These are phyloP conservation scores for Drosophila kambysellisi DNA, from an alignment of 2,888 invertebrate species.

Conservation along the genomic window DNA sequence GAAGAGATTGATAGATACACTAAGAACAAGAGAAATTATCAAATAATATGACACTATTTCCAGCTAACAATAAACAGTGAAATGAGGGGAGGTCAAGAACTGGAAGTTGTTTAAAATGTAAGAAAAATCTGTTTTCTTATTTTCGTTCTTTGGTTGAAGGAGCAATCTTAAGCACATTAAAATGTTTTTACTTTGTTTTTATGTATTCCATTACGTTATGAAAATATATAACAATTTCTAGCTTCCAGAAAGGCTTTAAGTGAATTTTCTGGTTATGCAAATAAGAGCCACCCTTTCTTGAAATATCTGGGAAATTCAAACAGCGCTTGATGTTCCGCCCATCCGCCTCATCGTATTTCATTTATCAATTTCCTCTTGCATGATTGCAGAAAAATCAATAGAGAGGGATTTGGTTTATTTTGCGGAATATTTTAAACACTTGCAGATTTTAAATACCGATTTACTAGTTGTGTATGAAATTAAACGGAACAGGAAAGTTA, in stretches of 20 bases:
- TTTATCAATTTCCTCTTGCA: conserved; percentile 56
- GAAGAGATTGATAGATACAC: neutral
- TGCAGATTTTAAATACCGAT: neutral
- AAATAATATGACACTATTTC: neutral
- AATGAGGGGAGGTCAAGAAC: neutral
- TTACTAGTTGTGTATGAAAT: neutral
- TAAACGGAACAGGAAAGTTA: neutral
- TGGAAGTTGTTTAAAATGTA: neutral
- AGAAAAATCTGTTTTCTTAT: neutral
- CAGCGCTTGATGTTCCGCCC: conserved; percentile 1
- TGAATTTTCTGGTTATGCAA: conserved; percentile 24
- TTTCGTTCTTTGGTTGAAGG: too few relatives aligned
- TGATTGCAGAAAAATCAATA: conserved; percentile 19
- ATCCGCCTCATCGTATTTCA: conserved; percentile 46
- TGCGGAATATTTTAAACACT: conserved; percentile 2
- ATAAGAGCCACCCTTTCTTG: conserved; percentile 2
- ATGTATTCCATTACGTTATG: neutral
- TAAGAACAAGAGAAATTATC: neutral
- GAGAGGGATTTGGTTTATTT: neutral
- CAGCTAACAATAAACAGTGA: neutral
- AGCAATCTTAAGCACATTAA: neutral
- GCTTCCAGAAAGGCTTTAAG: conserved; percentile 4
- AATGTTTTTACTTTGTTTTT: neutral
- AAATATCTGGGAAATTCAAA: conserved; percentile 13
- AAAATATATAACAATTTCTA: neutral